Evolutionary conservation across 2,888 invertebrate genomes (phyloP).

Genomic region (Neoaliturus tenellus): DNA sequence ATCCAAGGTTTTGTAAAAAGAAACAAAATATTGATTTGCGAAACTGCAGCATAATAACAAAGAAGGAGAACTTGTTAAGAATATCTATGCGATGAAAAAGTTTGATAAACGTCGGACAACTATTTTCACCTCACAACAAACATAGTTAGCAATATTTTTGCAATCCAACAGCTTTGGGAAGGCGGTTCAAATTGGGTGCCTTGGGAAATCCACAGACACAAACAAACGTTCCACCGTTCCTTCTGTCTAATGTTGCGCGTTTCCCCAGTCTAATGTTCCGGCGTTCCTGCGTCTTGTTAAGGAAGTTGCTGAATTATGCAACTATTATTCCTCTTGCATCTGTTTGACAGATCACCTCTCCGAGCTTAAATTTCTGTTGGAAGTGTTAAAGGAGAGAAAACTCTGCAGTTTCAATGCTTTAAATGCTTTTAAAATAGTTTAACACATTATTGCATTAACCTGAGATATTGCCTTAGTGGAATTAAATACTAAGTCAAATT

Average conservation of each 20-base stretch:
- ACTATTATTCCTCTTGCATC: conserved; percentile 14
- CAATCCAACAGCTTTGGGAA: not conserved
- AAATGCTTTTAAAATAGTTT: too few species aligned
- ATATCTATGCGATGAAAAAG: too few species aligned
- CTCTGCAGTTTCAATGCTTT: not conserved
- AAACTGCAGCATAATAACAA: too few species aligned
- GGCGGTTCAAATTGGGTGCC: conserved; percentile 28
- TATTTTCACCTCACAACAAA: too few species aligned
- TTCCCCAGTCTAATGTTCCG: conserved; percentile 47
- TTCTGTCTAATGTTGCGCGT: conserved; percentile 31
- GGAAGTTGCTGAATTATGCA: conserved; percentile 47
- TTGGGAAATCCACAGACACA: conserved; percentile 34
- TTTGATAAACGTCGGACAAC: too few species aligned
- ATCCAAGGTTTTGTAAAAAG: too few species aligned
- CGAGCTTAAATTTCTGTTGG: not conserved
- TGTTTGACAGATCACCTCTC: conserved; percentile 20
- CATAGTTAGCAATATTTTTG: not conserved
- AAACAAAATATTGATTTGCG: too few species aligned
- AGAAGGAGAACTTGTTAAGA: too few species aligned
- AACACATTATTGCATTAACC: too few species aligned
- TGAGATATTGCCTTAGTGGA: too few species aligned
- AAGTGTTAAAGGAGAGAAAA: not conserved
- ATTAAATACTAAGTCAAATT: too few species aligned
- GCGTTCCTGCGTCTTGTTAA: conserved; percentile 40
- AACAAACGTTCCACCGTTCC: conserved; percentile 43